These are phyloP conservation scores for Bergia puertoricense DNA, from an alignment of 92 coral and sea anemone species.

Conservation along the genomic window DNA sequence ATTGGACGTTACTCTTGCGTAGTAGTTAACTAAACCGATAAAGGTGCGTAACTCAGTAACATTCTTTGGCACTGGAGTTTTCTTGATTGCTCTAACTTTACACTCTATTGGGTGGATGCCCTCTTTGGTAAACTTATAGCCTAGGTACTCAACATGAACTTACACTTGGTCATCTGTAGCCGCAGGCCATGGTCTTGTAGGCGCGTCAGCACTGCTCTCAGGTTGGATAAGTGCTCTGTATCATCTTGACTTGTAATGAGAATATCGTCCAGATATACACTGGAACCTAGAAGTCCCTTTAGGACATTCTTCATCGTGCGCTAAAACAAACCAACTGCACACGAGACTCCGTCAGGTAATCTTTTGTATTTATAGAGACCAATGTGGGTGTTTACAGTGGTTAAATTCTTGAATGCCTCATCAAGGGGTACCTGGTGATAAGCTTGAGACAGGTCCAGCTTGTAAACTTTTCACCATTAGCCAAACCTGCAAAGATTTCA, in stretches of 20 bases:
- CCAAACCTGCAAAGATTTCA: constrained; percentile 25
- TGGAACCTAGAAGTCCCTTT: constrained; percentile 30
- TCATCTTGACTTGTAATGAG: constrained; percentile 39
- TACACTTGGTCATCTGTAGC: constrained; percentile 43
- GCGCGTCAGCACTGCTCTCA: constrained; percentile 39
- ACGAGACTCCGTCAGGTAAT: not conserved
- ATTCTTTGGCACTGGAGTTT: constrained; percentile 31
- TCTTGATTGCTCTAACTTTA: constrained; percentile 48
- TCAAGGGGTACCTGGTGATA: constrained; percentile 45
- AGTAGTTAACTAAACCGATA: constrained; percentile 42
- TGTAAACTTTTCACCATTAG: constrained; percentile 34
- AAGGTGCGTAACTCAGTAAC: constrained; percentile 41
- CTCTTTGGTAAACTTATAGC: constrained; percentile 16
- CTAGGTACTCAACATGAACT: constrained; percentile 39
- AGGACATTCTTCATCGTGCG: constrained; percentile 35
- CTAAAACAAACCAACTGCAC: constrained; percentile 40
- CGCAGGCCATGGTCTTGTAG: constrained; percentile 39
- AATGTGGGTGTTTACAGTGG: too few relatives aligned
- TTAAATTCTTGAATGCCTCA: too few relatives aligned
- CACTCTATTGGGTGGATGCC: constrained; percentile 38
- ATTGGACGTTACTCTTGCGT: constrained; percentile 14
- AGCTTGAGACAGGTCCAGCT: constrained; percentile 48
- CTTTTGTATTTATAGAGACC: not conserved
- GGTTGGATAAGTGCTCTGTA: constrained; percentile 43
- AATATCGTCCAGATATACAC: constrained; percentile 45